Evolutionary conservation across 53 echinoderm and acorn worm species (phyloP).

Genomic region (Arbacia lixula): DNA sequence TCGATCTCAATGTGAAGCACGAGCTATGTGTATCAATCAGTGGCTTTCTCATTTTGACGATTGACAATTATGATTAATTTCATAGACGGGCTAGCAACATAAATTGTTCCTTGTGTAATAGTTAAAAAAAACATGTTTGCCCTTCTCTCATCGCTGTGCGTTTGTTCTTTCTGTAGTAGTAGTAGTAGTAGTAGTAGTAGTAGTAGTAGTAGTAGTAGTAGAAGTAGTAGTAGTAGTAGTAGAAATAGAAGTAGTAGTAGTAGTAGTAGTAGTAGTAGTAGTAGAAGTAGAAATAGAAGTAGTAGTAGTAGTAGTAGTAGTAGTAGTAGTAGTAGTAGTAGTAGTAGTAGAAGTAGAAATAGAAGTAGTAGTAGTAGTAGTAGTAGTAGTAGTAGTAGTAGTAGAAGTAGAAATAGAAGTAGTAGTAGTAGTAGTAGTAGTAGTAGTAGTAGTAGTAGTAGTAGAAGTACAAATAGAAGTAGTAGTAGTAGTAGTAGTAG

Average conservation of each 20-base stretch:
- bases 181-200: not conserved
- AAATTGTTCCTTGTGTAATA: too few species aligned
- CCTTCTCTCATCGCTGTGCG: too few species aligned
- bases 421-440: slow-evolving; percentile 16
- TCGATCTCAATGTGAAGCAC: too few species aligned
- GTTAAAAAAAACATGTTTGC: too few species aligned
- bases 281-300: not conserved
- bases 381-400: not conserved
- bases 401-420: not conserved
- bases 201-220: not conserved
- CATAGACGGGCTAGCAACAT: too few species aligned
- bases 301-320: not conserved
- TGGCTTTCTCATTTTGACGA: too few species aligned
- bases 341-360: not conserved
- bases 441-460: not conserved
- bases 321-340: not conserved
- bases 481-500: slow-evolving; percentile 5
- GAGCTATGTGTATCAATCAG: too few species aligned
- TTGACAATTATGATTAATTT: too few species aligned
- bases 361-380: slow-evolving; percentile 13
- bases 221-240: not conserved
- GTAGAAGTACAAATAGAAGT: not conserved
- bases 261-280: not conserved
- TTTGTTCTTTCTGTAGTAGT: too few species aligned
- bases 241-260: not conserved